Evolutionary conservation across 53 echinoderm and acorn worm genomes (phyloP).

Genomic region (Glandiceps talaboti): DNA sequence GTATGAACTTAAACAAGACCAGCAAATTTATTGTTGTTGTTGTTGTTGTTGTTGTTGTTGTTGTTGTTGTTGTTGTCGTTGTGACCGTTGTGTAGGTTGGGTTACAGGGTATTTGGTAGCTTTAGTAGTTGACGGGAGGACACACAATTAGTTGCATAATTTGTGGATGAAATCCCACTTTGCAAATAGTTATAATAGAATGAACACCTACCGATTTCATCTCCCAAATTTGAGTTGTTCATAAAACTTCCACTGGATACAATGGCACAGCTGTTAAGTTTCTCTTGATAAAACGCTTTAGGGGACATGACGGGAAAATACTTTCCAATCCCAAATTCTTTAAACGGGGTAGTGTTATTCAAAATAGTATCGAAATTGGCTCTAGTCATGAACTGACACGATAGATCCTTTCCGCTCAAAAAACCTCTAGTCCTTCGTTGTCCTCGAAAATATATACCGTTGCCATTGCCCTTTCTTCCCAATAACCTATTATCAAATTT

Average conservation of each 20-base stretch:
- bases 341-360: neutral
- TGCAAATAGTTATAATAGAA: neutral
- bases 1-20: too few relatives aligned
- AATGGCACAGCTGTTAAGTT: neutral
- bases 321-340: neutral
- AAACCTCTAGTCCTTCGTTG: neutral
- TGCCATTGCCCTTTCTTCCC: neutral
- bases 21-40: too few relatives aligned
- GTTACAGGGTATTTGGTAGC: too few relatives aligned
- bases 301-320: neutral
- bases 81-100: too few relatives aligned
- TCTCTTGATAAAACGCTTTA: neutral
- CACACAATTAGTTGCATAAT: neutral
- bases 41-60: too few relatives aligned
- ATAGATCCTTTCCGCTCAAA: neutral
- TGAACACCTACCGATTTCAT: neutral
- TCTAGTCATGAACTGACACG: neutral
- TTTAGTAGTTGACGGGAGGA: neutral
- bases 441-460: neutral
- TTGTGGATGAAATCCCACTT: neutral
- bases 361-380: neutral
- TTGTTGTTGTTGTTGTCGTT: too few relatives aligned
- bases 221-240: neutral
- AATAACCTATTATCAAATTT: neutral
- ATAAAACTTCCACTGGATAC: neutral